Conservation (phyloP, 2,888 invertebrate species). For the Patella caerulea region DNA sequence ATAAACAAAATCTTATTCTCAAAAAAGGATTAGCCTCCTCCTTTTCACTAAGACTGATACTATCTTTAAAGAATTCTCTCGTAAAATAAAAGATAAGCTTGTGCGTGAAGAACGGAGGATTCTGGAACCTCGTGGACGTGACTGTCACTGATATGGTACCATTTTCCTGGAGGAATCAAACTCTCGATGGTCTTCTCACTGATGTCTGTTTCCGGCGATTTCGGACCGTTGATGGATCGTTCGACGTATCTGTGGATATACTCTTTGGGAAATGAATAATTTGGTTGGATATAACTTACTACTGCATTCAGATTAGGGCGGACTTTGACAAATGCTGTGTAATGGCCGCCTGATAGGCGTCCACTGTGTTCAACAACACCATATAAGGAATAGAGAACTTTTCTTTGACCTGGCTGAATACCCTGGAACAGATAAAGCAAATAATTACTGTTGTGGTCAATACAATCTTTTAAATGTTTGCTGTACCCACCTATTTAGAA, state of each 20-base stretch:
- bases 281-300: conserved; percentile 53
- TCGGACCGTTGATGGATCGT: conserved; percentile 35
- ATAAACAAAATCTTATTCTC: too few relatives aligned
- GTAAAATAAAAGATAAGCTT: conserved; percentile 97
- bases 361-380: conserved; percentile 97
- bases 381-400: conserved; percentile 89
- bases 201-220: conserved; percentile 42
- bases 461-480: too few relatives aligned
- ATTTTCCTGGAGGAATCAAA: conserved; percentile 77
- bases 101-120: conserved; percentile 84
- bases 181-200: conserved; percentile 48
- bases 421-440: conserved; percentile 53
- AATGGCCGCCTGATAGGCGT: conserved; percentile 89
- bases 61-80: conserved; percentile 80
- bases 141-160: conserved; percentile 96
- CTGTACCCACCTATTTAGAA: too few relatives aligned
- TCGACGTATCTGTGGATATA: conserved; percentile 51
- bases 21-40: too few relatives aligned
- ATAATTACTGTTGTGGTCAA: background rate
- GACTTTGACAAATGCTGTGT: conserved; percentile 95
- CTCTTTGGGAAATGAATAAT: conserved; percentile 45
- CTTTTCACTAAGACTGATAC: too few relatives aligned
- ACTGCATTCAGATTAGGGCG: conserved; percentile 57
- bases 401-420: conserved; percentile 75
- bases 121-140: conserved; percentile 85